Base-by-base conservation (phyloP, 2,888 invertebrate genomes). In the Scaptomyza tumidula region DNA sequence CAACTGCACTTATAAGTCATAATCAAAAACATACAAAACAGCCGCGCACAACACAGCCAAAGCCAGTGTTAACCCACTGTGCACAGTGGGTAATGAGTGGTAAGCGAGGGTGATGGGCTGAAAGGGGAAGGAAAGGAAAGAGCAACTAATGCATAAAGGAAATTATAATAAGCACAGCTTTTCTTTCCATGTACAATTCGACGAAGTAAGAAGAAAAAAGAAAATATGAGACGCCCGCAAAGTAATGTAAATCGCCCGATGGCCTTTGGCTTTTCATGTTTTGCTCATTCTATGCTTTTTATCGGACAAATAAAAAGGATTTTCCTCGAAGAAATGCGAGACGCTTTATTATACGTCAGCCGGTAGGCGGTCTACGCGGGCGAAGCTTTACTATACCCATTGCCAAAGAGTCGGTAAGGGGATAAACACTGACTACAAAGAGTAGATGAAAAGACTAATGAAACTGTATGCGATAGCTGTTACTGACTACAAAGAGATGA, bases 221-320 rank as follows among this genome's bases (percentile, higher is more conserved):
- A 65, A 70, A 65, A 71, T 70, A 70, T 71, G 69, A 83, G 80
- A 75, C 79, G 84, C 80, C 82, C 78, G 72, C 84, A 73, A 82
- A 86, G 82, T 84, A 86, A 88, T 78, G 86, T 75, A 84, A 86
- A 86, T 76, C 68, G 81, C 58, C 65, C 55, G 69, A 55, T 64
- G 77, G 67, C 66, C 73, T 63, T 74, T 75, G 64, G 63, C 63
- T 71, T 73, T 71, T 64, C 75, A 68, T 74, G 62, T 68, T 66
- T 50, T 64, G 29, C 55, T 13, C 39, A 44, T 65, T 45, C 56
- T 7, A 44, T 54, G 57, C 73, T 67, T 78, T 80, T 87, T 86
- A 81, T 80, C 81, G 74, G 68, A 72, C 84, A 75, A 84, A 86
- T 88, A 88, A 88, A 86, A 86, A 86, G 84, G 86, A 86, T 88